These are phyloP conservation scores for Notarius quadriscutis DNA, from an alignment of 2,113 vertebrate genomes.

Conservation along the genomic window DNA sequence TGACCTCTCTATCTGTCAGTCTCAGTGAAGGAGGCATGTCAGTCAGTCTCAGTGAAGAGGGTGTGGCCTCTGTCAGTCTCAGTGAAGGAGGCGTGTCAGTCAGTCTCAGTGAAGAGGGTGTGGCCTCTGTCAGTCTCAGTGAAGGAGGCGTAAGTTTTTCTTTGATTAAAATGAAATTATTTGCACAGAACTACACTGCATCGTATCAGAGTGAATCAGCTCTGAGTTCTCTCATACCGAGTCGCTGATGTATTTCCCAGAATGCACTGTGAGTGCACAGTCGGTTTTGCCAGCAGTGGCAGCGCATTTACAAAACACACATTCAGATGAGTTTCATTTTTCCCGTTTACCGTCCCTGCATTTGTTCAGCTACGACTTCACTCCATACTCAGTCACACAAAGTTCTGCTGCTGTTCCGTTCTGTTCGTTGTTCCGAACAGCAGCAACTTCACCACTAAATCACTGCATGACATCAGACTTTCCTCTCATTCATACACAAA, in stretches of 20 bases:
- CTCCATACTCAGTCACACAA: too few species aligned
- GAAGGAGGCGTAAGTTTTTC: neutral
- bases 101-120: neutral
- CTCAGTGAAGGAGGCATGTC: too few species aligned
- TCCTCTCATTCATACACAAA: neutral
- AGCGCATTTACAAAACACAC: neutral
- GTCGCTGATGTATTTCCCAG: neutral
- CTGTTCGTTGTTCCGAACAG: neutral
- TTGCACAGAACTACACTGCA: too few species aligned
- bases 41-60: too few species aligned
- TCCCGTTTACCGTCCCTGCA: too few species aligned
- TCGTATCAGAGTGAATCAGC: too few species aligned
- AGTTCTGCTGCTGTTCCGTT: too few species aligned
- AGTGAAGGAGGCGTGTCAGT: neutral
- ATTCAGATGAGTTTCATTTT: neutral
- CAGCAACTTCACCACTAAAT: neutral
- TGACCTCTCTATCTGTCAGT: too few species aligned
- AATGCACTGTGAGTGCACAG: neutral
- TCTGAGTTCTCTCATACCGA: neutral
- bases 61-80: too few species aligned
- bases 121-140: neutral
- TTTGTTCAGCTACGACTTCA: too few species aligned
- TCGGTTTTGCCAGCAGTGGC: neutral
- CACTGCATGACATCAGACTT: neutral
- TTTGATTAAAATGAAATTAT: too few species aligned